Evolutionary conservation across 1,140 invertebrate species (phyloP), one percentile per base, ranked within the genome.

Genomic region (Brachionus calyciflorus): DNA sequence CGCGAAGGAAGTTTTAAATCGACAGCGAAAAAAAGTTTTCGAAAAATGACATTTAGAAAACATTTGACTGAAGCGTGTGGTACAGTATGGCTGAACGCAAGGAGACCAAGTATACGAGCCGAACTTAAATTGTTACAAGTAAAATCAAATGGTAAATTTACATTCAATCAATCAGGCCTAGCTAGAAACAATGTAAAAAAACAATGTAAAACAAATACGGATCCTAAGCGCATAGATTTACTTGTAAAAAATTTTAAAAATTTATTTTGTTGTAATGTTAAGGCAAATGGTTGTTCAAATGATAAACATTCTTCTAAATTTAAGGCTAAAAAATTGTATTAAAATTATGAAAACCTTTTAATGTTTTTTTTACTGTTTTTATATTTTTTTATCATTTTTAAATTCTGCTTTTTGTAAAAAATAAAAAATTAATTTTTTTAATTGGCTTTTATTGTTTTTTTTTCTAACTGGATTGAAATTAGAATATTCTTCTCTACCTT

Each of bases 71-170:
- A 92, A 81, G 91, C 91, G 17, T 93, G 91, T 81, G 91, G 91
- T 7, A 90, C 92, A 4, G 90, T 93, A 3, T 90, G 91, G 4
- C 91, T 91, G 4, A 92, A 93, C 81, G 91, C 91, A 0, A 84
- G 91, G 41, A 85, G 91, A 49, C 91, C 92, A 5, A 92, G 91
- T 82, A 91, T 93, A 76, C 87, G 91, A 60, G 92, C 91, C 4
- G 91, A 93, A 82, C 87, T 93, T 51, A 90, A 92, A 87, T 90
- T 92, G 73, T 91, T 92, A 88, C 89, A 91, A 81, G 90, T 90
- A 73, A 91, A 91, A 83, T 77, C 91, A 89, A 78, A 80, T 14
- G 28, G 46, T 57, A 77, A 49, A 41, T 73, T 73, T 73, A 73
- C 9, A n/a, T 19, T 40, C 1, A 49, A 53, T 33, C 40, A 75